These are phyloP conservation scores for Platichthys flesus DNA, from an alignment of 2,113 vertebrate species.

Conservation along the genomic window DNA sequence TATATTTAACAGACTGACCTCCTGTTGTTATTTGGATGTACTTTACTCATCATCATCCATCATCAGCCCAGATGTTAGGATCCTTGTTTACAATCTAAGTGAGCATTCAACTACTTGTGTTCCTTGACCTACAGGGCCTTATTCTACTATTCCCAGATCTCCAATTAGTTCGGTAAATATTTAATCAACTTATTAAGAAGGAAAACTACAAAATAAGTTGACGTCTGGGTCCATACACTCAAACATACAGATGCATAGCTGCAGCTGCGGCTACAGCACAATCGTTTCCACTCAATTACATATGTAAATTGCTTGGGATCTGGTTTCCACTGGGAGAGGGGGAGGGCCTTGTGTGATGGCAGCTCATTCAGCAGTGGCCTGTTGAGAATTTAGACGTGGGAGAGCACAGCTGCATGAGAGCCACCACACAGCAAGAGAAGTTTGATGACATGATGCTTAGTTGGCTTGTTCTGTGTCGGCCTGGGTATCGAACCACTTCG, in stretches of 20 bases:
- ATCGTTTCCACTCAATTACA: slow-evolving; percentile 70
- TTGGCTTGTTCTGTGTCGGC: background rate
- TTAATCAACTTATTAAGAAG: background rate
- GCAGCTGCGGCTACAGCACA: slow-evolving; percentile 17
- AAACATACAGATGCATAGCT: slow-evolving; percentile 13
- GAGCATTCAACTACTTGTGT: too few species aligned
- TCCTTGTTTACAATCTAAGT: too few species aligned
- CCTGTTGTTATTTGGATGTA: too few species aligned
- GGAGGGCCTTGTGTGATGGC: slow-evolving; percentile 14
- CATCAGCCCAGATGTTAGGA: too few species aligned
- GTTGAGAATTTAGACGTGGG: slow-evolving; percentile 38
- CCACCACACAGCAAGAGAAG: slow-evolving; percentile 1
- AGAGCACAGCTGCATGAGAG: slow-evolving; percentile 27
- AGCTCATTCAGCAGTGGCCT: slow-evolving; percentile 22
- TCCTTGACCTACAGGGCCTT: too few species aligned
- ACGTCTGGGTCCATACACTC: slow-evolving; percentile 8
- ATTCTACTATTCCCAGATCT: background rate
- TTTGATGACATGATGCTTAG: background rate
- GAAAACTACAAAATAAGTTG: background rate
- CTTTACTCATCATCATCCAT: too few species aligned
- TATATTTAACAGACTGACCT: too few species aligned
- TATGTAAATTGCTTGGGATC: slow-evolving; percentile 66
- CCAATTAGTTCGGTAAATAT: background rate
- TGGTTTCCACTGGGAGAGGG: slow-evolving; percentile 46
- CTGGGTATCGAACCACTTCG: background rate